phyloP scores from a whole-genome alignment of 53 echinoderm and acorn worm species.

The Echinometra lucunter region DNA sequence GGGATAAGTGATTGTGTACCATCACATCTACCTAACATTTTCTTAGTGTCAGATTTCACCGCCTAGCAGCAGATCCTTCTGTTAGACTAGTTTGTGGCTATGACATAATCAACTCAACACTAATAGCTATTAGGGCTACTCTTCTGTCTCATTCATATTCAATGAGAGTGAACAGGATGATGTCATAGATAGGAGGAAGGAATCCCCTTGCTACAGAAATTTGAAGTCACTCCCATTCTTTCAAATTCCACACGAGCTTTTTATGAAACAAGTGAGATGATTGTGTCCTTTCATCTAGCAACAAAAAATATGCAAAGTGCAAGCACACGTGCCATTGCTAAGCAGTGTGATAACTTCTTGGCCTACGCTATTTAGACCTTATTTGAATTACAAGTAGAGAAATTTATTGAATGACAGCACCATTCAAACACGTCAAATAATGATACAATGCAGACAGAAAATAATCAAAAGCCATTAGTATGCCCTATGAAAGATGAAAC shows the following conservation, averaged over 20 bases:
- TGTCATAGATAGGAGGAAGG: not conserved
- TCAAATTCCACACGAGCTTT: not conserved
- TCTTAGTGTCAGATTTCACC: slow-evolving; percentile 35
- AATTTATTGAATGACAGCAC: not conserved
- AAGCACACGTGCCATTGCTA: slow-evolving; percentile 36
- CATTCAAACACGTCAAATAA: not conserved
- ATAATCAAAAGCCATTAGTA: slow-evolving; percentile 21
- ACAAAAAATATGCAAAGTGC: slow-evolving; percentile 3
- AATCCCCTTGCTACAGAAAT: not conserved
- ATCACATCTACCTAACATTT: not conserved
- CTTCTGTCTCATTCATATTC: not conserved
- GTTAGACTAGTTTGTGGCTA: not conserved
- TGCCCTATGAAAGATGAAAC: slow-evolving; percentile 15
- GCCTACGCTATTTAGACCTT: too few relatives aligned
- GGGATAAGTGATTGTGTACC: not conserved
- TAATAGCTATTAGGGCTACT: not conserved
- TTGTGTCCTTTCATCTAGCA: not conserved
- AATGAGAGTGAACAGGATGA: not conserved
- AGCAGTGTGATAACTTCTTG: not conserved
- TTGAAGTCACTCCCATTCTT: not conserved
- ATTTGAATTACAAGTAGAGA: slow-evolving; percentile 3
- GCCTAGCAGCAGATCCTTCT: not conserved
- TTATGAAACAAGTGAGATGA: not conserved
- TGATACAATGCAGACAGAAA: not conserved
- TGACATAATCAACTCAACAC: not conserved